Evolutionary conservation across 1,140 invertebrate species (phyloP).

Genomic region (Drosophila ohnishii): DNA sequence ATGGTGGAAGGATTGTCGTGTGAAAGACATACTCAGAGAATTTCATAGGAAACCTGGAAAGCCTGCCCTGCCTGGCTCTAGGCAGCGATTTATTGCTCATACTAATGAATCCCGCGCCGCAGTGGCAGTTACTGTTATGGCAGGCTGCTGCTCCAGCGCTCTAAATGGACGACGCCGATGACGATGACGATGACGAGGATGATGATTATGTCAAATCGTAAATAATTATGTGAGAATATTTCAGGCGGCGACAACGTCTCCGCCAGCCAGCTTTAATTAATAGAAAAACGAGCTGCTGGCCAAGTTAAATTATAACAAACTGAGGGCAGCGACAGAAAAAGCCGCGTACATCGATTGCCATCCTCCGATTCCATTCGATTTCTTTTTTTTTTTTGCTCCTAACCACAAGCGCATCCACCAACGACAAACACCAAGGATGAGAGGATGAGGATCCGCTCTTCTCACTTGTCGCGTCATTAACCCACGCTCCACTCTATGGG

Average conservation of each 20-base stretch:
- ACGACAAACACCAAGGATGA: conserved; percentile 41
- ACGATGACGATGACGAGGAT: conserved; percentile 49
- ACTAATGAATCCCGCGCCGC: conserved; percentile 52
- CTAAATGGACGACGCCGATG: conserved; percentile 34
- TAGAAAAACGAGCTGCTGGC: conserved; percentile 69
- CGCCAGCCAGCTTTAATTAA: conserved; percentile 69
- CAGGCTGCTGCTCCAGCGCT: conserved; percentile 14
- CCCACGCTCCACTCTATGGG: conserved; percentile 50
- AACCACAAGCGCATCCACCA: conserved; percentile 50
- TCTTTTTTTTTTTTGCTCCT: conserved; percentile 9
- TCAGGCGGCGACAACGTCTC: conserved; percentile 54
- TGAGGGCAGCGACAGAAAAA: conserved; percentile 42
- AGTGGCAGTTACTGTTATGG: conserved; percentile 47
- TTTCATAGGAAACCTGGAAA: conserved; percentile 23
- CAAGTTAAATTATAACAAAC: conserved; percentile 70
- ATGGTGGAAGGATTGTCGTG: conserved; percentile 25
- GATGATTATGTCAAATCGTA: conserved; percentile 82
- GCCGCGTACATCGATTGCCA: conserved; percentile 48
- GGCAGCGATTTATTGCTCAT: conserved; percentile 56
- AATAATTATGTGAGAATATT: conserved; percentile 83
- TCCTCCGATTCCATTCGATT: conserved; percentile 23
- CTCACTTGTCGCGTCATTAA: conserved; percentile 62
- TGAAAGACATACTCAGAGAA: conserved; percentile 18
- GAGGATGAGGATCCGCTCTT: conserved; percentile 29
- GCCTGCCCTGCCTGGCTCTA: conserved; percentile 3